Conservation (phyloP, 2,113 vertebrate species). For the Amblyopsis rosae region DNA sequence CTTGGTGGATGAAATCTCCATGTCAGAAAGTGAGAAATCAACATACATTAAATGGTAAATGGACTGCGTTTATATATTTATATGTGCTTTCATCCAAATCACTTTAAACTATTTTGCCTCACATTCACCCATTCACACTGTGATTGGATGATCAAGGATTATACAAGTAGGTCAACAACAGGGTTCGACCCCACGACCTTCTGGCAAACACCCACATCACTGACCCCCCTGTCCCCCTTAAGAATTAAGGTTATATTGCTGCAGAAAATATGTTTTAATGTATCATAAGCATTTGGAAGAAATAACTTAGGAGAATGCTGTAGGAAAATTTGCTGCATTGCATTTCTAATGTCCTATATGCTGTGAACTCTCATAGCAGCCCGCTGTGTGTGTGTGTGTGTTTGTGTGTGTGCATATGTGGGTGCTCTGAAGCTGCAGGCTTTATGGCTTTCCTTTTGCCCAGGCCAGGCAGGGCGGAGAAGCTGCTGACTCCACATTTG, state of each 20-base stretch:
- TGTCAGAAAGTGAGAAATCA: background rate
- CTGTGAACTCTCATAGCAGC: slow-evolving; percentile 49
- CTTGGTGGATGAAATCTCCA: background rate
- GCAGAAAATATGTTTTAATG: too few relatives aligned
- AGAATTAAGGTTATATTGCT: too few relatives aligned
- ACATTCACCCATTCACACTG: too few relatives aligned
- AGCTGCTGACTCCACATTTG: slow-evolving; percentile 71
- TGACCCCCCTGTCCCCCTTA: too few relatives aligned
- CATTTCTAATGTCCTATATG: slow-evolving; percentile 46
- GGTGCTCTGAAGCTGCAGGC: slow-evolving; percentile 67
- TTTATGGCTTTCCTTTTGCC: slow-evolving; percentile 74
- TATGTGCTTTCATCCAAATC: too few relatives aligned
- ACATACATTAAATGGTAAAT: too few relatives aligned
- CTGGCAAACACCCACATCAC: too few relatives aligned
- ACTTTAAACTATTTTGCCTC: too few relatives aligned
- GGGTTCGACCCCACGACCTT: too few relatives aligned
- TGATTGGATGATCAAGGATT: too few relatives aligned
- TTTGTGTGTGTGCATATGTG: slow-evolving; percentile 45
- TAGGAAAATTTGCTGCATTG: slow-evolving; percentile 34
- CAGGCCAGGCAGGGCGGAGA: slow-evolving; percentile 47
- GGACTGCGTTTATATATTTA: too few relatives aligned
- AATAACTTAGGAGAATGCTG: slow-evolving; percentile 26
- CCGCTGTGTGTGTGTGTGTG: slow-evolving; percentile 6
- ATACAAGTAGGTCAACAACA: too few relatives aligned
- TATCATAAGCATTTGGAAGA: slow-evolving; percentile 23